phyloP scores from a whole-genome alignment of 2,797 vertebrate genomes.

The Rhincodon typus region DNA sequence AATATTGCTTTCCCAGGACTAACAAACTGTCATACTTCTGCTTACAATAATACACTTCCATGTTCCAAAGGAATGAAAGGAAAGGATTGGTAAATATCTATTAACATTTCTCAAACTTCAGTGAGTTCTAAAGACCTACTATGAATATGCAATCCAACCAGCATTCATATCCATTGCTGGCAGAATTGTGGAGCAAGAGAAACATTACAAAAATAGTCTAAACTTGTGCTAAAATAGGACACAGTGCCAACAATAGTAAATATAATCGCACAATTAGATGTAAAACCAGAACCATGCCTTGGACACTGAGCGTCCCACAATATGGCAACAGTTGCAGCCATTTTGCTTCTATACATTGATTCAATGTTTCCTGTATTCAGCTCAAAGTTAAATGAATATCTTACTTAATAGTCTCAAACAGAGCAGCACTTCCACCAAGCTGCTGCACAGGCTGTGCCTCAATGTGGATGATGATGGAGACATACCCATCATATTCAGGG shows the following conservation, averaged over 20 bases:
- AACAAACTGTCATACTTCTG: background rate
- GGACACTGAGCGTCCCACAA: background rate
- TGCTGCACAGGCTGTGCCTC: too few relatives aligned
- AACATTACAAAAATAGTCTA: background rate
- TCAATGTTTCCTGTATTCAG: background rate
- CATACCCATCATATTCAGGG: too few relatives aligned
- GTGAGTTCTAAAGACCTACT: background rate
- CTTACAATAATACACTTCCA: background rate
- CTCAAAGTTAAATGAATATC: background rate
- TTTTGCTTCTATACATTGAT: background rate
- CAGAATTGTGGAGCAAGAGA: background rate
- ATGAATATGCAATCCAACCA: background rate
- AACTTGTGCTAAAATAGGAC: background rate
- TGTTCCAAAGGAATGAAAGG: background rate
- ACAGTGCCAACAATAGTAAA: background rate
- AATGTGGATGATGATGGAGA: too few relatives aligned
- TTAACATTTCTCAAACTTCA: background rate
- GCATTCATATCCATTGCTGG: background rate
- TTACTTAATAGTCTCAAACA: too few relatives aligned
- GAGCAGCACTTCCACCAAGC: too few relatives aligned
- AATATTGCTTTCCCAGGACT: background rate
- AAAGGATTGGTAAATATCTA: background rate
- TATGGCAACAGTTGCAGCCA: background rate
- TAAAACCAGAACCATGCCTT: background rate
- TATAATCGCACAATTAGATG: background rate